These are phyloP conservation scores for Alethe diademata DNA, from an alignment of 2,113 vertebrate species.

Conservation along the genomic window DNA sequence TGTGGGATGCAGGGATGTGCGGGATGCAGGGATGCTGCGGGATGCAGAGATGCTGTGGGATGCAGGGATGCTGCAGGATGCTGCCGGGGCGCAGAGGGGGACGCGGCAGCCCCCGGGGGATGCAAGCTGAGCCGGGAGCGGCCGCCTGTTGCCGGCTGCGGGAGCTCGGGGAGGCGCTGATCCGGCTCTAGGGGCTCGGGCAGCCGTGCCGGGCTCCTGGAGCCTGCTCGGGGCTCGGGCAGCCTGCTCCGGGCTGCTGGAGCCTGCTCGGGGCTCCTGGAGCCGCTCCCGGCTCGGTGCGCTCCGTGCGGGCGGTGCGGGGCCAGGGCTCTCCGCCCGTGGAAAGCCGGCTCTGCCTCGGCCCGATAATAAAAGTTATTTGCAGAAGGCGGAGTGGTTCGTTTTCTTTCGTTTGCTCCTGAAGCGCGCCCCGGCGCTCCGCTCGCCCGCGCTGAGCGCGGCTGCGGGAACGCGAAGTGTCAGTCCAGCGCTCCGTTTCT, in stretches of 20 bases:
- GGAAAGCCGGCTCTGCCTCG: background rate
- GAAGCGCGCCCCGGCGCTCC: rapidly evolving
- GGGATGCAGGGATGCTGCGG: too few species aligned
- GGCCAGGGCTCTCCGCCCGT: background rate
- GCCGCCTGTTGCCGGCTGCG: background rate
- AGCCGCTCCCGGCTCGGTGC: background rate
- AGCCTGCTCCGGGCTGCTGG: background rate
- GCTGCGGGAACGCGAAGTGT: background rate
- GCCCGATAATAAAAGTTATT: conserved; percentile 23
- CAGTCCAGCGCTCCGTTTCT: background rate
- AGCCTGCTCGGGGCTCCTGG: background rate
- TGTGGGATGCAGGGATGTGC: too few species aligned
- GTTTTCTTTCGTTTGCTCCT: background rate
- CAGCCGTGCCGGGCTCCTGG: background rate
- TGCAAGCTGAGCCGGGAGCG: background rate
- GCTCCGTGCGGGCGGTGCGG: background rate
- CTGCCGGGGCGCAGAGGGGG: background rate
- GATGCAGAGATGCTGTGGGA: too few species aligned
- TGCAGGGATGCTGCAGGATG: background rate
- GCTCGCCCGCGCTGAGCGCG: background rate
- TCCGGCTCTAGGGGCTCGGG: rapidly evolving
- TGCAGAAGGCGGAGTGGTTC: background rate
- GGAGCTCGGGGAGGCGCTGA: background rate
- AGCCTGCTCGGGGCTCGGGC: background rate
- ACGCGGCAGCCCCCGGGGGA: background rate